A percentile compares a stretch with the other conserved stretches of the same genome.
phyloP scores from a whole-genome alignment of 2,797 vertebrate genomes.

The Siniperca scherzeri region DNA sequence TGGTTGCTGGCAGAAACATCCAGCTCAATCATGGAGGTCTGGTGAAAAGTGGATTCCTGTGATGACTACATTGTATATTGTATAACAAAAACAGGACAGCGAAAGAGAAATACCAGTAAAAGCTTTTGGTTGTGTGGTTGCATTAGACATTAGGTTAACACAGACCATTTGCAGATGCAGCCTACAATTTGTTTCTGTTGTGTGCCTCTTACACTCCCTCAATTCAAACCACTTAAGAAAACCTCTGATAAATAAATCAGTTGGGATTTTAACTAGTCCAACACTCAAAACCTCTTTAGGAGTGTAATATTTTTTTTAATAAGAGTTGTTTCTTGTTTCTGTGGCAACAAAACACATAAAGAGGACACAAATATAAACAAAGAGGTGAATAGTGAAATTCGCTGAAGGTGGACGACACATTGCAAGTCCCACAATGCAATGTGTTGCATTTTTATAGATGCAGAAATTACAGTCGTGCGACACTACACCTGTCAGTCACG shows the following conservation, averaged over 20 bases:
- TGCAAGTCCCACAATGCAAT: not conserved
- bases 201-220: not conserved
- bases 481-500: not conserved
- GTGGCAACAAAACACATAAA: not conserved
- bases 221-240: not conserved
- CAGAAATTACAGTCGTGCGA: not conserved
- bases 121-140: slow-evolving; percentile 13
- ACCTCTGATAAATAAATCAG: not conserved
- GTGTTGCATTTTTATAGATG: not conserved
- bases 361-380: not conserved
- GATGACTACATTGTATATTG: not conserved
- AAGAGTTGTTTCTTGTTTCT: not conserved
- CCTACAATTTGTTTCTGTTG: not conserved
- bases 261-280: not conserved
- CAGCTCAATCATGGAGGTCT: not conserved
- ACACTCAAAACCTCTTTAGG: not conserved
- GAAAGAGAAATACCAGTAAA: not conserved
- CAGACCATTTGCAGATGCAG: slow-evolving; percentile 23
- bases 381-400: not conserved
- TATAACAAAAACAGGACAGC: slow-evolving; percentile 12
- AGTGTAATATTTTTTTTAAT: not conserved
- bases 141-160: slow-evolving; percentile 22
- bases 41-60: slow-evolving; percentile 18
- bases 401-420: not conserved
- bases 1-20: not conserved